Percentiles rank a stretch among this genome's conserved stretches.
These are phyloP conservation scores for Gastrophysa polygoni DNA, from an alignment of 2,888 invertebrate species.

Conservation along the genomic window DNA sequence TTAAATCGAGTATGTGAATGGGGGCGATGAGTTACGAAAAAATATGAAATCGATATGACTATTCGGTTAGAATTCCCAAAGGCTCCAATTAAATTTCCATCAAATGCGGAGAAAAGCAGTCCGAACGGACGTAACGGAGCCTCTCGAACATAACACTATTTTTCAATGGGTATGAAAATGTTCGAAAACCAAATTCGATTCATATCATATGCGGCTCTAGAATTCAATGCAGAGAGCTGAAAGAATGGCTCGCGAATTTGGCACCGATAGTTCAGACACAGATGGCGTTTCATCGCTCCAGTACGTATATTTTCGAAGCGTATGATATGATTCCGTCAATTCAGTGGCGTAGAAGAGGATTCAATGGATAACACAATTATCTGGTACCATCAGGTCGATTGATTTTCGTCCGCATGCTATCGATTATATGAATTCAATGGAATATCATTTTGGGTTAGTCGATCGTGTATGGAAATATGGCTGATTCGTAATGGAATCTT, in stretches of 20 bases:
- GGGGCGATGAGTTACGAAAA: background rate
- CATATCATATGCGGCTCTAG: slow-evolving; percentile 30
- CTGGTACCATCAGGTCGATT: too few relatives aligned
- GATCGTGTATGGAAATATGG: too few relatives aligned
- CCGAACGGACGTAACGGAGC: background rate
- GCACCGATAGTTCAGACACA: too few relatives aligned
- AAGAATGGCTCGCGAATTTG: slow-evolving; percentile 28
- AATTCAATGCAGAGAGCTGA: slow-evolving; percentile 35
- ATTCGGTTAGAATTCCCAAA: background rate
- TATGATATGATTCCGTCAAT: too few relatives aligned
- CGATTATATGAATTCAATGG: too few relatives aligned
- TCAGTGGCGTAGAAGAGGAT: too few relatives aligned
- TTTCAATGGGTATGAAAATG: slow-evolving; percentile 29
- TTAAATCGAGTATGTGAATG: background rate
- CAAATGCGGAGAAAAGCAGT: background rate
- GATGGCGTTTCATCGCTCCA: too few relatives aligned
- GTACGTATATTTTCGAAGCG: too few relatives aligned
- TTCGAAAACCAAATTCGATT: slow-evolving; percentile 33
- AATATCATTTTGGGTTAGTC: too few relatives aligned
- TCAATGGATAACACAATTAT: too few relatives aligned
- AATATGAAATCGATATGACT: background rate
- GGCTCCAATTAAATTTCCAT: background rate
- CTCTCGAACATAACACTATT: slow-evolving; percentile 19
- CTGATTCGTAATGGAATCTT: too few relatives aligned
- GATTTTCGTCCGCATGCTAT: too few relatives aligned